Conservation (phyloP, 1,140 invertebrate species). For the Dreissena polymorpha region DNA sequence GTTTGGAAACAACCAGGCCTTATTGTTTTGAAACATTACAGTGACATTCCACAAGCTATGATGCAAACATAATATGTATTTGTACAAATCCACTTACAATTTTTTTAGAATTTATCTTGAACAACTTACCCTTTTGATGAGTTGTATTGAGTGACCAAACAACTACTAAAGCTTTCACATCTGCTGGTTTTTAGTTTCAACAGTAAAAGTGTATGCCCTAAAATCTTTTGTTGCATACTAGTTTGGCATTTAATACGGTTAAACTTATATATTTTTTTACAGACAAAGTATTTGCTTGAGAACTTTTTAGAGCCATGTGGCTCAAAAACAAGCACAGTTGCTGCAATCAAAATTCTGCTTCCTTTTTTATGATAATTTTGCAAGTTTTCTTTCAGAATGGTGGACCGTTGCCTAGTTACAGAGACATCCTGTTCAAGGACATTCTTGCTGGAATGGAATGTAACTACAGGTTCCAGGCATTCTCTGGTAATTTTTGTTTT, state of each 20-base stretch:
- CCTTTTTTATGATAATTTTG: not conserved
- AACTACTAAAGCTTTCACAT: no score
- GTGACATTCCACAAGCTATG: not conserved
- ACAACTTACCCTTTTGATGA: no score
- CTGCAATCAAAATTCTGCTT: not conserved
- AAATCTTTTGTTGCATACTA: not conserved
- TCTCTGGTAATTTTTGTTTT: conserved; percentile 75
- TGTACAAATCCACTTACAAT: no score
- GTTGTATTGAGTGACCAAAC: no score
- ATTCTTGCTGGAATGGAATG: conserved; percentile 83
- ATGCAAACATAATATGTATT: not conserved
- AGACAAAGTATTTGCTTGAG: not conserved
- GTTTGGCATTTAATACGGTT: not conserved
- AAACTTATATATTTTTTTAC: not conserved
- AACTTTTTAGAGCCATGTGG: not conserved
- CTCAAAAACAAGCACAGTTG: not conserved
- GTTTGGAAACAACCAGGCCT: not conserved
- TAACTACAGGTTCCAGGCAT: conserved; percentile 85
- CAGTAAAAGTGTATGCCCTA: not conserved
- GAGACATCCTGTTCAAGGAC: conserved; percentile 84
- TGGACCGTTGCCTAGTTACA: conserved; percentile 79
- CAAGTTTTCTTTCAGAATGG: conserved; percentile 71
- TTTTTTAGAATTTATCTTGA: no score
- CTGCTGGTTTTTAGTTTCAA: no score
- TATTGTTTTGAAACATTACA: not conserved